Evolutionary conservation across 2,113 vertebrate genomes (phyloP).

Genomic region (Gopherus flavomarginatus): DNA sequence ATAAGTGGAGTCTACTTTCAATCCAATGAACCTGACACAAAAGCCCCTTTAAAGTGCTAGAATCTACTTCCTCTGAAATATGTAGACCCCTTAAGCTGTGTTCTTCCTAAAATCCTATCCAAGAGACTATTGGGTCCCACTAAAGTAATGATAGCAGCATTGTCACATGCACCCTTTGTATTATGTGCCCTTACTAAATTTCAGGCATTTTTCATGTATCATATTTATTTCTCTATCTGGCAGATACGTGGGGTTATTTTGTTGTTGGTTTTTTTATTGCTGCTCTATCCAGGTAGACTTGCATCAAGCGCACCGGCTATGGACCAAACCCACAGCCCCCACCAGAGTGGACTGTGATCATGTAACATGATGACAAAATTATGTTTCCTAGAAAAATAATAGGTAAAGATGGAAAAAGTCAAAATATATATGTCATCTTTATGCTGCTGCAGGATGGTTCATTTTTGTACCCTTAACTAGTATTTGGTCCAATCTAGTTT

Average conservation of each 20-base stretch:
- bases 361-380: not conserved
- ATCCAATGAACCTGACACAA: conserved; percentile 44
- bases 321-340: too few species aligned
- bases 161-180: not conserved
- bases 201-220: not conserved
- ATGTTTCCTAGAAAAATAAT: not conserved
- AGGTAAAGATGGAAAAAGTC: not conserved
- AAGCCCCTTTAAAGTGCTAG: conserved; percentile 27
- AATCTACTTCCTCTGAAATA: conserved; percentile 6
- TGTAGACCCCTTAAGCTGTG: conserved; percentile 9
- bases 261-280: not conserved
- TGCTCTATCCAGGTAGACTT: not conserved
- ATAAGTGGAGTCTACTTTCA: not conserved
- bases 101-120: not conserved
- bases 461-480: not conserved
- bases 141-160: not conserved
- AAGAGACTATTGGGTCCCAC: not conserved
- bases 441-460: not conserved
- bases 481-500: not conserved
- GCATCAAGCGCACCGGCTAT: not conserved
- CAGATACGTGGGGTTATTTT: not conserved
- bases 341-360: not conserved
- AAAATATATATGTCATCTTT: not conserved
- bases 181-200: not conserved
- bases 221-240: not conserved